Evolutionary conservation across 2,888 invertebrate species (phyloP).

Genomic region (Caenorhabditis japonica): DNA sequence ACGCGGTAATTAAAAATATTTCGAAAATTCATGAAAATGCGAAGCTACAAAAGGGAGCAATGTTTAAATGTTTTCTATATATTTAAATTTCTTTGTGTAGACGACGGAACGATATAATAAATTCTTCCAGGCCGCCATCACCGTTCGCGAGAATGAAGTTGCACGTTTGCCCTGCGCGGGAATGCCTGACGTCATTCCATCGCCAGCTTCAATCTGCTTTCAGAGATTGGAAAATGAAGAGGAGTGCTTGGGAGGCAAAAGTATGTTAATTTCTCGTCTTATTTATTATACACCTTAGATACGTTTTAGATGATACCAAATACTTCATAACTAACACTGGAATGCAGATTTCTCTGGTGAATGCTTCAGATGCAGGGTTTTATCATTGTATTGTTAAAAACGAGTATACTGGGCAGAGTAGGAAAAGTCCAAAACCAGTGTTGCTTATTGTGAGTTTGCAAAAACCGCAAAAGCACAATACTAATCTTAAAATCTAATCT

Average conservation of each 20-base stretch:
- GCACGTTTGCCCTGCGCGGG: slow-evolving; percentile 74
- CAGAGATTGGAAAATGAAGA: slow-evolving; percentile 66
- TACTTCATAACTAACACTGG: slow-evolving; percentile 70
- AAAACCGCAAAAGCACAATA: not conserved
- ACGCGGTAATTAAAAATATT: no score
- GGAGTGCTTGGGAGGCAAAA: slow-evolving; percentile 62
- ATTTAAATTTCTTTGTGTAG: no score
- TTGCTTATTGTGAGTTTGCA: slow-evolving; percentile 62
- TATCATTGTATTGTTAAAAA: slow-evolving; percentile 75
- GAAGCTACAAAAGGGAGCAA: no score
- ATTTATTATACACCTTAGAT: not conserved
- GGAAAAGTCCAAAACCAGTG: slow-evolving; percentile 67
- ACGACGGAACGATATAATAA: no score
- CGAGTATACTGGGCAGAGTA: slow-evolving; percentile 64
- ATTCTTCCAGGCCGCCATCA: slow-evolving; percentile 61
- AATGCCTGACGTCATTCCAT: slow-evolving; percentile 72
- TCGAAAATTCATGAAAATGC: not conserved
- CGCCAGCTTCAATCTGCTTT: slow-evolving; percentile 73
- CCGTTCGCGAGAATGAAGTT: slow-evolving; percentile 68
- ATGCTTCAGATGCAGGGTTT: slow-evolving; percentile 68
- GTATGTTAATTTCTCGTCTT: slow-evolving; percentile 11
- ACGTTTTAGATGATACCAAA: slow-evolving; percentile 53
- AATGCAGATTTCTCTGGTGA: slow-evolving; percentile 73
- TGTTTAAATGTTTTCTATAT: no score
- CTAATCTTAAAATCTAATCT: not conserved